Conservation (phyloP, 2,888 invertebrate species). For the Phyto melanocephala region DNA sequence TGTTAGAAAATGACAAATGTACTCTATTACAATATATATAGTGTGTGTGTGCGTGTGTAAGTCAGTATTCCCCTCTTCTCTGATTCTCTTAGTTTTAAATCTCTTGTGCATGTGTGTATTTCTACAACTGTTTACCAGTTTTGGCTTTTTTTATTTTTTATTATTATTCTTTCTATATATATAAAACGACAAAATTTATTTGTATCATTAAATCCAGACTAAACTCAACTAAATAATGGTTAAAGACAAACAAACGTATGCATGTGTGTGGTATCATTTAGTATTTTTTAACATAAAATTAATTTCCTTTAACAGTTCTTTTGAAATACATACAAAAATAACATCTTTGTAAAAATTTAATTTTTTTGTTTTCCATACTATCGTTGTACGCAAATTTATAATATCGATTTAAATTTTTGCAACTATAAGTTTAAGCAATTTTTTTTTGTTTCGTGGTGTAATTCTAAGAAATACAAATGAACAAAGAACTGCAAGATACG, state of each 20-base stretch:
- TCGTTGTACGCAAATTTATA: too few relatives aligned
- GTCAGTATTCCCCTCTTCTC: neutral
- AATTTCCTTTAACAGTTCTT: neutral
- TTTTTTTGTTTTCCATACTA: too few relatives aligned
- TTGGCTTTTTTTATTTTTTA: neutral
- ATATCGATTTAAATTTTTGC: too few relatives aligned
- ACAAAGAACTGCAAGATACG: too few relatives aligned
- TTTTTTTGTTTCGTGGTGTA: too few relatives aligned
- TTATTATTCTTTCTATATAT: too few relatives aligned
- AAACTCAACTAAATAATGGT: neutral
- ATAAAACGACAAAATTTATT: neutral
- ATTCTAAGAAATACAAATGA: too few relatives aligned
- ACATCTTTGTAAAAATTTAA: too few relatives aligned
- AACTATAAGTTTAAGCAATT: too few relatives aligned
- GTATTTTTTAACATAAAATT: neutral
- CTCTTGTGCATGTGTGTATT: neutral
- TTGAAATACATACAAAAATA: too few relatives aligned
- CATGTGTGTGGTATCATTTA: neutral
- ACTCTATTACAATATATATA: neutral
- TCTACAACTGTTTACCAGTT: neutral
- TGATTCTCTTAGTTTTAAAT: neutral
- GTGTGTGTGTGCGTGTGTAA: neutral
- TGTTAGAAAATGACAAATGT: slow-evolving; percentile 47
- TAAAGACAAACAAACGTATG: neutral
- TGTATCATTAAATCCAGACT: neutral